A percentile compares a stretch with the other conserved stretches of the same genome.
phyloP scores from a whole-genome alignment of 1,140 invertebrate species.

The Orchesella cincta region DNA sequence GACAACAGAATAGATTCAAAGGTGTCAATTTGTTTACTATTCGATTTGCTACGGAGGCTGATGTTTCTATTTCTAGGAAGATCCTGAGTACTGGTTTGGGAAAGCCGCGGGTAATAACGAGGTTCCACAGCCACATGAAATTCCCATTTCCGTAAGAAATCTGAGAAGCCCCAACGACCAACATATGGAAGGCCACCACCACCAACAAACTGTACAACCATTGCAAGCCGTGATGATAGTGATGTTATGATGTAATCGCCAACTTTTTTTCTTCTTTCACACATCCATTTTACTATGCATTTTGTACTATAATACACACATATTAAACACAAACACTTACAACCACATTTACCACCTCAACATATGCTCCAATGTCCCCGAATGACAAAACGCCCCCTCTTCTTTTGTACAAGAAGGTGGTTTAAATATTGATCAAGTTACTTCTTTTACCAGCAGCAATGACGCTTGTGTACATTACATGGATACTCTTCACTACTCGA shows the following conservation, averaged over 20 bases:
- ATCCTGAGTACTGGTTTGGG: not conserved
- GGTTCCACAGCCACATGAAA: constrained; percentile 31
- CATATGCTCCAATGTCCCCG: too few species aligned
- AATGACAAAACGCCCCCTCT: constrained; percentile 3
- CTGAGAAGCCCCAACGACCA: constrained; percentile 34
- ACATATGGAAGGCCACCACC: constrained; percentile 41
- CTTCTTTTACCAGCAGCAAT: not conserved
- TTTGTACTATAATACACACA: too few species aligned
- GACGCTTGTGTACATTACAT: too few species aligned
- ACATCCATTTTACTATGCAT: not conserved
- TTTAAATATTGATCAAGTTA: not conserved
- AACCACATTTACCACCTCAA: too few species aligned
- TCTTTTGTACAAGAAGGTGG: not conserved
- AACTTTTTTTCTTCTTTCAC: not conserved
- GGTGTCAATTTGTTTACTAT: constrained; percentile 3
- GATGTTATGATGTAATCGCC: constrained; percentile 8
- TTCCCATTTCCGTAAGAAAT: constrained; percentile 32
- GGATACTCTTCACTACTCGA: too few species aligned
- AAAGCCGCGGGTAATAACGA: constrained; percentile 13
- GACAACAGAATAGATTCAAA: not conserved
- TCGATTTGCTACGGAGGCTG: not conserved
- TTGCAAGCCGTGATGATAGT: constrained; percentile 36
- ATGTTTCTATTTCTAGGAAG: not conserved
- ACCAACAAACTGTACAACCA: constrained; percentile 41
- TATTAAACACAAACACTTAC: too few species aligned